These are phyloP conservation scores for Leucania comma DNA, from an alignment of 2,888 invertebrate species.

Conservation along the genomic window DNA sequence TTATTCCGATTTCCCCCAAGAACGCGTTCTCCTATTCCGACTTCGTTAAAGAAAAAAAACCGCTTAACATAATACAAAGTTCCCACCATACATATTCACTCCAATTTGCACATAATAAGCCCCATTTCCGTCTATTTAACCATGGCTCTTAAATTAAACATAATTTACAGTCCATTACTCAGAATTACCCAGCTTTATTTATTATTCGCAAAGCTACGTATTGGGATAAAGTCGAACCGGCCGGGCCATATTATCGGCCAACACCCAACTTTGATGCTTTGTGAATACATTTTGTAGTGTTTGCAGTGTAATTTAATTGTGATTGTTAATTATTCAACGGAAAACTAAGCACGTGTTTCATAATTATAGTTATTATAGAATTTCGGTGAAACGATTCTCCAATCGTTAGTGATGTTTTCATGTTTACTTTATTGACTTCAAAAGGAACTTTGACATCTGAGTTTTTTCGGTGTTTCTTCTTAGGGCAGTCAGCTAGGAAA, in stretches of 20 bases:
- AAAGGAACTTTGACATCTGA: no score
- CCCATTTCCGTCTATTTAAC: conserved; percentile 20
- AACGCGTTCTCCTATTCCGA: not conserved
- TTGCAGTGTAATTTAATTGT: conserved; percentile 9
- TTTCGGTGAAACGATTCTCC: not conserved
- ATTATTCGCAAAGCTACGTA: conserved; percentile 50
- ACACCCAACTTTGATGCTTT: conserved; percentile 31
- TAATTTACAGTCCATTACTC: conserved; percentile 55
- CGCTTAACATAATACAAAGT: not conserved
- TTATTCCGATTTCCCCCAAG: not conserved
- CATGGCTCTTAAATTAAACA: conserved; percentile 55
- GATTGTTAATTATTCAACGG: not conserved
- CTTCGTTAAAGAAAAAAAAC: not conserved
- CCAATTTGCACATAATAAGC: conserved; percentile 28
- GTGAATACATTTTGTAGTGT: conserved; percentile 32
- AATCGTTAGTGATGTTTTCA: no score
- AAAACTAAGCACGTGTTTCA: not conserved
- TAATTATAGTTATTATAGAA: not conserved
- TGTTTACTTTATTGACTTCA: no score
- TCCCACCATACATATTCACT: conserved; percentile 22
- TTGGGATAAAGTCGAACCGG: conserved; percentile 34
- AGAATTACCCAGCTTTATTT: conserved; percentile 53
- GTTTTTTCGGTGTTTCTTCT: no score
- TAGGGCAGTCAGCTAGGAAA: no score
- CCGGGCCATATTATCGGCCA: conserved; percentile 17